Evolutionary conservation across 2,797 vertebrate species (phyloP).

Genomic region (Liparis tanakae): DNA sequence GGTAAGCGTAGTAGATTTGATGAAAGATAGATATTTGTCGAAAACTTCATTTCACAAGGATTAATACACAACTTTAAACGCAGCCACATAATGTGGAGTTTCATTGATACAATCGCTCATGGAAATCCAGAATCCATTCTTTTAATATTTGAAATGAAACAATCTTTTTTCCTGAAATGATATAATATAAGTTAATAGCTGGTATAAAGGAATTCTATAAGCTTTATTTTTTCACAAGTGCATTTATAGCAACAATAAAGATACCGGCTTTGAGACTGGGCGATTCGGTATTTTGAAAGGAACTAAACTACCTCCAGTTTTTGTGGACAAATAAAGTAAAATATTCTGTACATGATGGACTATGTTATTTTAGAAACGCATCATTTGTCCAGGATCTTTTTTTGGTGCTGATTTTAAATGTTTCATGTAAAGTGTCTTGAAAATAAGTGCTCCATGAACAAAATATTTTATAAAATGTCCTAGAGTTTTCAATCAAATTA

Average conservation of each 20-base stretch:
- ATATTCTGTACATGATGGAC: too few relatives aligned
- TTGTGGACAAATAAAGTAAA: too few relatives aligned
- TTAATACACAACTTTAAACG: too few relatives aligned
- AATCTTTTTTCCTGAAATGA: neutral
- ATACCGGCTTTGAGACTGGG: neutral
- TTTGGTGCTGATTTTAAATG: neutral
- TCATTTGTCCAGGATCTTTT: neutral
- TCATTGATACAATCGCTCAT: too few relatives aligned
- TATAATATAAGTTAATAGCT: neutral
- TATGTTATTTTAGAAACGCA: too few relatives aligned
- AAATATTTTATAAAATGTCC: neutral
- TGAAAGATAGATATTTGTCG: neutral
- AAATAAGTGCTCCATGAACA: neutral
- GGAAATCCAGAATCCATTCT: too few relatives aligned
- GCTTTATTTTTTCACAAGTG: neutral
- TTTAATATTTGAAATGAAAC: neutral
- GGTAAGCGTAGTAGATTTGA: conserved; percentile 76
- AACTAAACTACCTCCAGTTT: neutral
- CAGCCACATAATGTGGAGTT: too few relatives aligned
- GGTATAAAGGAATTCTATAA: neutral
- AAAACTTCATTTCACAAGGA: neutral
- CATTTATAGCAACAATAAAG: neutral
- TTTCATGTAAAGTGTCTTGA: neutral
- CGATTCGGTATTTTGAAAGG: neutral
- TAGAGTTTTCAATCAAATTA: neutral